Base-by-base conservation (phyloP, 2,888 invertebrate genomes). In the Habrosyne pyritoides region DNA sequence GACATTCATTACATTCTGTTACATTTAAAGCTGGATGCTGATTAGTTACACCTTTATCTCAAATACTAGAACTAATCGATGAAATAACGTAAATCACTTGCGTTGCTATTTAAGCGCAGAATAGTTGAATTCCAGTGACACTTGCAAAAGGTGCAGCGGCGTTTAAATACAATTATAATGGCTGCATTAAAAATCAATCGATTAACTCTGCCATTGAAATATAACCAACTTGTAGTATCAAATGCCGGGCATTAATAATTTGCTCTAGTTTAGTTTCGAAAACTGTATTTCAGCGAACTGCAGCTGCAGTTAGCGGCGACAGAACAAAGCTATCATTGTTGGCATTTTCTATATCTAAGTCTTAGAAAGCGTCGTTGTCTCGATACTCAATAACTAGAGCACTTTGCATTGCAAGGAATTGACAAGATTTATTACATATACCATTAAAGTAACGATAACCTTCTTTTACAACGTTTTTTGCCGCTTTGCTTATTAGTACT, bases 1-100 rank as follows among this genome's bases (percentile, higher is more conserved):
- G 57, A 63, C 64, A 71, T 76, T 73, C 61, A 54, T 68, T 36
- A 56, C 66, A 71, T 75, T 68, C 70, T 28, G 26, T 48, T 46
- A 36, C 42, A 42, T 21, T 50, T 50, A 28, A 50, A 28, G 28
- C 28, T 56, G n/a, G 33, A 33, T 53, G 59, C 36, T 36, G 30
- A 56, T 55, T 62, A 55, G 55, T 54, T 60, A 55, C 50, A 18
- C 42, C 54, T 57, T 48, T 55, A 48, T 36, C 54, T 14, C 49
- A 50, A 55, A 56, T 52, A 54, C 33, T 51, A 53, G n/a, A 26
- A 53, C 53, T 28, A 47, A 8, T 8, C 12, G 18, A 18, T 26
- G 14, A 14, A 49, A 49, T 26, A 14, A 12, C 3, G 22, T 48
- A n/a, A 10, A 48, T 22, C 2, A 3, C n/a, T 6, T 10, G 8